Conservation (phyloP, 2,888 invertebrate genomes). For the Thecophora atra region DNA sequence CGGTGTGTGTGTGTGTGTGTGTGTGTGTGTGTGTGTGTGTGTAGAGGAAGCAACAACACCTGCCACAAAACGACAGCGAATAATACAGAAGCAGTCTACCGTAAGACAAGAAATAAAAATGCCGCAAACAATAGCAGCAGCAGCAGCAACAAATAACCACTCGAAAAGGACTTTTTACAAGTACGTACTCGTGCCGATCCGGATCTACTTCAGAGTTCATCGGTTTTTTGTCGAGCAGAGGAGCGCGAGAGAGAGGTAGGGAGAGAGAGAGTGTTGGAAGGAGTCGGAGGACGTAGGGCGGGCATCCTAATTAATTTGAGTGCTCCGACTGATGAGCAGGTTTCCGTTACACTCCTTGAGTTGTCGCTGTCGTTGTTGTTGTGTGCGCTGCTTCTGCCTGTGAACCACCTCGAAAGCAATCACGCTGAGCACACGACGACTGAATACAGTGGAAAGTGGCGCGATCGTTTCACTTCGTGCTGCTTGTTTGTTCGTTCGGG, state of each 20-base stretch:
- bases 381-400: not conserved
- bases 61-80: too few relatives aligned
- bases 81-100: not conserved
- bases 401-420: too few relatives aligned
- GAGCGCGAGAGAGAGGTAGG: not conserved
- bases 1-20: not conserved
- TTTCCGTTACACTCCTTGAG: not conserved
- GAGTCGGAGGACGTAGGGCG: not conserved
- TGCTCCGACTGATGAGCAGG: not conserved
- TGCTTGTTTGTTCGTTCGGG: not conserved
- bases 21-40: not conserved
- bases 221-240: not conserved
- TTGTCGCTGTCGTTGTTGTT: not conserved
- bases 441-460: too few relatives aligned
- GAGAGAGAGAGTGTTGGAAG: not conserved
- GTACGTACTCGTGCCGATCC: not conserved
- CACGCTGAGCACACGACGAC: too few relatives aligned
- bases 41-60: not conserved
- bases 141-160: not conserved
- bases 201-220: not conserved
- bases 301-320: slow-evolving; percentile 31
- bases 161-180: not conserved
- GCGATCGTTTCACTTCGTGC: not conserved
- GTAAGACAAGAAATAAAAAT: not conserved
- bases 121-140: not conserved